Evolutionary conservation across 2,113 vertebrate genomes (phyloP).

Genomic region (Abramis brama): DNA sequence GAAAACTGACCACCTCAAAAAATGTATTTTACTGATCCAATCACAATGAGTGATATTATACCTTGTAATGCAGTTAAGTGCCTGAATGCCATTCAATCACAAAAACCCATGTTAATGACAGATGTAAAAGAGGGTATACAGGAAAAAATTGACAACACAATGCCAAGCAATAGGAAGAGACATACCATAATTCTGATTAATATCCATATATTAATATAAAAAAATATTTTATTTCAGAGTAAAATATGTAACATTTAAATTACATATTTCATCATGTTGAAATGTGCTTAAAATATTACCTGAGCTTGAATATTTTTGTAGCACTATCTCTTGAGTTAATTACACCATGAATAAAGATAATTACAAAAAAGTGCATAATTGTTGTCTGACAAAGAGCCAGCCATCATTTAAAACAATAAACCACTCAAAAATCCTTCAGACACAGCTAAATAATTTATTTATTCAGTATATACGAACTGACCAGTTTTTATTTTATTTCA

Average conservation of each 20-base stretch:
- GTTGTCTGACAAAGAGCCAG: neutral
- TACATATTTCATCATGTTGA: neutral
- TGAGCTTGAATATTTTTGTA: neutral
- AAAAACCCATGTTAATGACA: neutral
- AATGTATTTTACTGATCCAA: neutral
- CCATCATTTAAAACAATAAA: constrained; percentile 2
- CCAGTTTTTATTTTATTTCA: neutral
- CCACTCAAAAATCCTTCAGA: neutral
- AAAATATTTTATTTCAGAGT: neutral
- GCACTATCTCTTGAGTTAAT: constrained; percentile 33
- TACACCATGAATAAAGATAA: constrained; percentile 29
- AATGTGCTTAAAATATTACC: neutral
- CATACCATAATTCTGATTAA: neutral
- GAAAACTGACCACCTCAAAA: neutral
- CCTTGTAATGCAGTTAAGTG: neutral
- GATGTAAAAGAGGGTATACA: neutral
- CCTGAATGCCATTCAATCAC: neutral
- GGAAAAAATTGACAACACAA: neutral
- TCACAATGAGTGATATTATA: neutral
- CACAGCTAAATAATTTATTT: neutral
- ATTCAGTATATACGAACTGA: neutral
- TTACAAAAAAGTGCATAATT: neutral
- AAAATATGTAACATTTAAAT: neutral
- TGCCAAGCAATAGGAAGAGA: neutral
- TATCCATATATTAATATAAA: too few species aligned